Conservation (phyloP, 2,888 invertebrate species). For the Ferrisia virgata region DNA sequence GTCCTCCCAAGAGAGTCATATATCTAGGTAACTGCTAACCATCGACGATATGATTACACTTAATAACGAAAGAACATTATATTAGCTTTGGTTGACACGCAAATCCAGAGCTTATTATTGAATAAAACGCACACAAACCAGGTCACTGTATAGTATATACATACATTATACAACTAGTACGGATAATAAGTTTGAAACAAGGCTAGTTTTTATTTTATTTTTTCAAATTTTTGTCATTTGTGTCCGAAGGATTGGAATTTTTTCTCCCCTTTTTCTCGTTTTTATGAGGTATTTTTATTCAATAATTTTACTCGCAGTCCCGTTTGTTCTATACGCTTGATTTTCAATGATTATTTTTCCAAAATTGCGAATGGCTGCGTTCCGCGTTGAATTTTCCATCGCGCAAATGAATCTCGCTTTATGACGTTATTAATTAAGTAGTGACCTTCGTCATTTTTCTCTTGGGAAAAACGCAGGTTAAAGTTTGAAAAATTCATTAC, state of each 20-base stretch:
- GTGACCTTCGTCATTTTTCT: not conserved
- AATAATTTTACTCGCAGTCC: not conserved
- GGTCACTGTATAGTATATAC: not conserved
- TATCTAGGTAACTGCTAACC: slow-evolving; percentile 24
- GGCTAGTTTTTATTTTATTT: not conserved
- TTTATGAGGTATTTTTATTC: not conserved
- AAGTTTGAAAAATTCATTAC: slow-evolving; percentile 12
- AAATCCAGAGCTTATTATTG: slow-evolving; percentile 19
- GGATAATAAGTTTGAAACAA: not conserved
- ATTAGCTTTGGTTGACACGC: slow-evolving; percentile 31
- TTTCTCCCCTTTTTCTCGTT: not conserved
- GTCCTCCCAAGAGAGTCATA: not conserved
- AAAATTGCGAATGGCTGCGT: not conserved
- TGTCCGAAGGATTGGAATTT: not conserved
- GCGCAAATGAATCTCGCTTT: not conserved
- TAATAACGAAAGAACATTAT: slow-evolving; percentile 30
- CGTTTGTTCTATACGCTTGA: not conserved
- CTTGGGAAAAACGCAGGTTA: not conserved
- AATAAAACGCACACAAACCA: slow-evolving; percentile 21
- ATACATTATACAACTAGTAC: not conserved
- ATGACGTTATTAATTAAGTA: slow-evolving; percentile 17
- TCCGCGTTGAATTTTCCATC: not conserved
- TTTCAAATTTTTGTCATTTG: not conserved
- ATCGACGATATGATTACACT: slow-evolving; percentile 24
- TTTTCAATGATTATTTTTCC: not conserved